Evolutionary conservation across 2,797 vertebrate genomes (phyloP), one percentile per base, ranked within the genome.

Genomic region (Psittacula echo): DNA sequence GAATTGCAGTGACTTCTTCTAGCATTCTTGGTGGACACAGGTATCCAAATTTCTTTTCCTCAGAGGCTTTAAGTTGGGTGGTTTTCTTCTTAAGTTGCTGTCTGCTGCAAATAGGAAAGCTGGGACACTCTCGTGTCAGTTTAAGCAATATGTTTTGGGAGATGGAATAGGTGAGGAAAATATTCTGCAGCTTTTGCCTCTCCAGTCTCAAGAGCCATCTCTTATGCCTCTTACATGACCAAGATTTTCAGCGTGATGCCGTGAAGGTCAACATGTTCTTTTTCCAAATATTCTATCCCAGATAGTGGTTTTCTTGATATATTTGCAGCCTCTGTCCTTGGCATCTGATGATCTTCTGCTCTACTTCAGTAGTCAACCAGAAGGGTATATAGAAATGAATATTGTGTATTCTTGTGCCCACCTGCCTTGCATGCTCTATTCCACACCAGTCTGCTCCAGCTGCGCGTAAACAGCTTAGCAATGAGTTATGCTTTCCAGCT

Each of bases 401-500:
- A 5, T 18, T 58, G 54, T 21, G 14, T 32, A 50, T 72, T 29
- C 37, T 53, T 13, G 54, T 90, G 87, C 48, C 54, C 60, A 93
- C 95, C 73, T 93, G 87, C 64, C 70, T 56, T n/a, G 42, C 82
- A 71, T 10, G 5, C 44, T 68, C 30, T 50, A 34, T 30, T 84
- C 66, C 53, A 47, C 21, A 22, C 21, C 67, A 88, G 10, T 29
- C 60, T 70, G 44, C 7, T 77, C 39, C 93, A 93, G 84, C 72
- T 74, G 74, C 8, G 0, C 3, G 5, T 58, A 32, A 72, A 53
- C 72, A 72, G 53, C 41, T 79, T 71, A 61, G 24, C 51, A 71
- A 37, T 76, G 77, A 93, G 41, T 85, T 95, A 74, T 34, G 45
- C 7, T 41, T 71, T 93, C 61, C 84, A 94, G 71, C 61, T 94